Evolutionary conservation across 1,140 invertebrate genomes (phyloP).

Genomic region (Drosophila tristis): DNA sequence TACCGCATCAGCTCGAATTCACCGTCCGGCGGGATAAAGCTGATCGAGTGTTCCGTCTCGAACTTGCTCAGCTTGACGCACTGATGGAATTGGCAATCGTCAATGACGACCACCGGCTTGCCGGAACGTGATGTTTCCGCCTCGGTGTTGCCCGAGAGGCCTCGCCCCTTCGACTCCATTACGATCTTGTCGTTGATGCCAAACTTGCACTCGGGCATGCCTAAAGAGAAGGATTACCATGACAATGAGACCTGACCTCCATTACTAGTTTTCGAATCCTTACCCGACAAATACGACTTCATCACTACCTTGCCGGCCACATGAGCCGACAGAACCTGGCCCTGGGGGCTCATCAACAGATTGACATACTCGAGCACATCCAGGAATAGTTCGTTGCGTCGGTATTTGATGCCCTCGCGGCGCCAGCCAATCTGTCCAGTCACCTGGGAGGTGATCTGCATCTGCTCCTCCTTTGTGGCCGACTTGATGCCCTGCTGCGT

Average conservation of each 20-base stretch:
- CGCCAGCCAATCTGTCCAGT: slow-evolving; percentile 99
- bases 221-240: slow-evolving; percentile 30
- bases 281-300: slow-evolving; percentile 98
- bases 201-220: slow-evolving; percentile 99
- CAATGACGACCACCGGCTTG: slow-evolving; percentile 99
- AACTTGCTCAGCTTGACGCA: slow-evolving; percentile 99
- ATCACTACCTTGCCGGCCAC: slow-evolving; percentile 99
- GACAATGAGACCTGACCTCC: not conserved
- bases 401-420: slow-evolving; percentile 99
- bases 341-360: slow-evolving; percentile 99
- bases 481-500: slow-evolving; percentile 99
- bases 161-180: slow-evolving; percentile 97
- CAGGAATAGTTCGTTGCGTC: slow-evolving; percentile 99
- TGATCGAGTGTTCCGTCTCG: slow-evolving; percentile 99
- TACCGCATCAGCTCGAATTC: slow-evolving; percentile 99
- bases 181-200: slow-evolving; percentile 99
- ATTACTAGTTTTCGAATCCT: not conserved
- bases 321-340: slow-evolving; percentile 99
- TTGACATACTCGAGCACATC: slow-evolving; percentile 99
- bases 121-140: slow-evolving; percentile 93
- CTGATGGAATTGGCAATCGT: slow-evolving; percentile 99
- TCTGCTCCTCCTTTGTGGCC: slow-evolving; percentile 99
- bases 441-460: slow-evolving; percentile 99
- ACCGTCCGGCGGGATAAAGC: slow-evolving; percentile 99
- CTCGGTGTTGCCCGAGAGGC: slow-evolving; percentile 89